Percentiles rank a stretch among this genome's conserved stretches.
Evolutionary conservation across 2,113 vertebrate genomes (phyloP).

Genomic region (Dicentrarchus labrax): DNA sequence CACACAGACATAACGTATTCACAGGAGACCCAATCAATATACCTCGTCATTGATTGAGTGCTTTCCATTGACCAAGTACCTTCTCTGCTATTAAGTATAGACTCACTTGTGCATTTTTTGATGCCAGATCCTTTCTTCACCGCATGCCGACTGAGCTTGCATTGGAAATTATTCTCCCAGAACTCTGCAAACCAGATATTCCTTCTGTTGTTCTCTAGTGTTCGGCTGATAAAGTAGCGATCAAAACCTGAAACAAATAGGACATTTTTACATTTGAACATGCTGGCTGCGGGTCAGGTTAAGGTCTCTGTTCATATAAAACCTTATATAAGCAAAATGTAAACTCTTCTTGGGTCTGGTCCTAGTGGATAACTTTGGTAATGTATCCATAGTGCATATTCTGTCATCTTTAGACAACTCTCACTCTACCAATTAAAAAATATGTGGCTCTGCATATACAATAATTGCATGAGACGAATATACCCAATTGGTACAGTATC

Average conservation of each 20-base stretch:
- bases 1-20: constrained; percentile 22
- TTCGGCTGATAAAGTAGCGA: constrained; percentile 95
- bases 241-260: constrained; percentile 89
- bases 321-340: background rate
- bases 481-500: background rate
- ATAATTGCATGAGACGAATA: background rate
- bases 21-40: constrained; percentile 45
- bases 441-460: background rate
- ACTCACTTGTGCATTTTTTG: constrained; percentile 98
- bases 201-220: constrained; percentile 95
- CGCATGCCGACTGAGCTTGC: constrained; percentile 94
- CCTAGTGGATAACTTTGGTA: background rate
- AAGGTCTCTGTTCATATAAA: background rate
- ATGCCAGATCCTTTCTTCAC: constrained; percentile 92
- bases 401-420: background rate
- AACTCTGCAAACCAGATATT: constrained; percentile 99
- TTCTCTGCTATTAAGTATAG: constrained; percentile 15
- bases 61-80: constrained; percentile 14
- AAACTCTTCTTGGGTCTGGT: background rate
- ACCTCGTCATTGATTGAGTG: constrained; percentile 41
- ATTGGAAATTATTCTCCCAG: constrained; percentile 98
- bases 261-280: background rate
- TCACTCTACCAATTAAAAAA: background rate
- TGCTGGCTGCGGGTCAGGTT: background rate
- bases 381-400: background rate